phyloP scores from a whole-genome alignment of 1,140 invertebrate species.

The Yoshiicerus persimilis region DNA sequence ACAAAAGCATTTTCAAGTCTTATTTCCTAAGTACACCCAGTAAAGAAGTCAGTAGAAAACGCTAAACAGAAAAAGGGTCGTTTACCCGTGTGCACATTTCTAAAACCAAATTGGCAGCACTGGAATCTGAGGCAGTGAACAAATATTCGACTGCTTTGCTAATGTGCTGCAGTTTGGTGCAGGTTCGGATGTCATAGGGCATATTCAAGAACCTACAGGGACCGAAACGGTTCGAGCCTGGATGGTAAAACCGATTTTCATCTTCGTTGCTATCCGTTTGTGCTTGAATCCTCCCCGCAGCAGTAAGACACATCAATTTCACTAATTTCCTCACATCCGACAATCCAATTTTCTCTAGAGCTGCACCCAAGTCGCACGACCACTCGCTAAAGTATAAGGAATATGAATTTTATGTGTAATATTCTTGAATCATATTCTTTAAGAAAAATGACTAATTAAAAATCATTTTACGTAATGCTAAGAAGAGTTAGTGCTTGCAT shows the following conservation, averaged over 20 bases:
- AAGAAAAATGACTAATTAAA: background rate
- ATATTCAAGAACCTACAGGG: slow-evolving; percentile 40
- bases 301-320: slow-evolving; percentile 65
- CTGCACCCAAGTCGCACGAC: slow-evolving; percentile 58
- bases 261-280: slow-evolving; percentile 15
- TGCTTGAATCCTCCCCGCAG: slow-evolving; percentile 58
- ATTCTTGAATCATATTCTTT: no score
- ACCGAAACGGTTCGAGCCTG: slow-evolving; percentile 12
- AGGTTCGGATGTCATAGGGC: slow-evolving; percentile 45
- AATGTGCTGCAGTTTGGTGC: slow-evolving; percentile 36
- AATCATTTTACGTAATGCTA: slow-evolving; percentile 58
- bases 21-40: no score
- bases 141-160: slow-evolving; percentile 42
- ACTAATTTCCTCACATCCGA: slow-evolving; percentile 64
- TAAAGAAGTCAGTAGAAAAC: no score
- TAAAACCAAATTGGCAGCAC: slow-evolving; percentile 61
- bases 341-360: slow-evolving; percentile 62
- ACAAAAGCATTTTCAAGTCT: no score
- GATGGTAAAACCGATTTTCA: slow-evolving; percentile 36
- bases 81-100: slow-evolving; percentile 64
- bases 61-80: background rate
- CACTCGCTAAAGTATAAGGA: no score
- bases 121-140: slow-evolving; percentile 54
- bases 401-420: no score
- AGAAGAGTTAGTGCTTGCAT: slow-evolving; percentile 61